A percentile compares a stretch with the other conserved stretches of the same genome.
Conservation (phyloP, 1,140 invertebrate species). For the Trialeurodes vaporariorum region DNA sequence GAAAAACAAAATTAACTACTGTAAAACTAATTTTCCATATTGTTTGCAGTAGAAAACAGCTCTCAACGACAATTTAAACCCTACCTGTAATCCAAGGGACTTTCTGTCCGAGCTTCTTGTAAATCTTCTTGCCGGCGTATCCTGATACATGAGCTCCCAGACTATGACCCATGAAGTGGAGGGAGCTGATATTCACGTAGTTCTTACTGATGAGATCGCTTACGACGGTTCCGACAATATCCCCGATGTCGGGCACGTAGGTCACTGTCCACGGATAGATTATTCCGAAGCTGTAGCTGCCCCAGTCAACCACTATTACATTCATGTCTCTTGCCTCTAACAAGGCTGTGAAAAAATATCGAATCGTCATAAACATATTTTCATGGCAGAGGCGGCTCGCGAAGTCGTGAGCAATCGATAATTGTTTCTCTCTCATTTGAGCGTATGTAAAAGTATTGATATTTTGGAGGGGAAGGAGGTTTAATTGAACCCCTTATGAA, state of each 20-base stretch:
- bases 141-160: constrained; percentile 71
- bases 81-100: constrained; percentile 46
- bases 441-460: no score
- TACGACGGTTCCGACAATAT: not conserved
- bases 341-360: not conserved
- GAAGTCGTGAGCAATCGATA: no score
- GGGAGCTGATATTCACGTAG: constrained; percentile 15
- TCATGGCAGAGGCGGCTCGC: no score
- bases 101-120: constrained; percentile 27
- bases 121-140: constrained; percentile 47
- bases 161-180: constrained; percentile 73
- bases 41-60: no score
- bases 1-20: no score
- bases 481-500: no score
- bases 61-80: no score
- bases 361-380: no score
- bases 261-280: not conserved
- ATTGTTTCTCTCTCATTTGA: no score
- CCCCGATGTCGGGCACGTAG: not conserved
- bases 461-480: no score
- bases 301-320: not conserved
- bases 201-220: not conserved
- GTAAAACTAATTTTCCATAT: no score
- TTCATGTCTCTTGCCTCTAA: not conserved
- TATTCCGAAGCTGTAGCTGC: not conserved